Conservation (phyloP, 1,140 invertebrate species). For the Trachelipus rathkii region DNA sequence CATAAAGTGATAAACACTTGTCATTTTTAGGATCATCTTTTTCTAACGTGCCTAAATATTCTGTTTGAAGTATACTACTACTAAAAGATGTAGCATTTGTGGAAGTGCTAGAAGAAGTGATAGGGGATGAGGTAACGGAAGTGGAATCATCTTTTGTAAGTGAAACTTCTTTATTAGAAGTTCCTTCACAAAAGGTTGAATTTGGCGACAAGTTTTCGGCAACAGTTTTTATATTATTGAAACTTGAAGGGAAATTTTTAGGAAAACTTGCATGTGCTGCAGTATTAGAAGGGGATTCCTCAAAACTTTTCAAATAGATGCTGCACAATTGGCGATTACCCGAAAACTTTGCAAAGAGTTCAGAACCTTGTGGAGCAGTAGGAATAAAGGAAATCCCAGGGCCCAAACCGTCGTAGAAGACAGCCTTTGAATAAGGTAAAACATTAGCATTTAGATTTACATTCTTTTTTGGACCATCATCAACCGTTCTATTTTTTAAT, state of each 20-base stretch:
- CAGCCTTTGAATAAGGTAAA: background rate
- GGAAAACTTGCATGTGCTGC: background rate
- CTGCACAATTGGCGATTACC: background rate
- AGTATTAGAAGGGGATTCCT: background rate
- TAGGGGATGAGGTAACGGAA: background rate
- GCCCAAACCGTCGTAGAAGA: background rate
- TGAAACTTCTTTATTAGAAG: background rate
- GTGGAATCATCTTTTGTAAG: background rate
- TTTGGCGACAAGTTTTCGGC: too few species aligned
- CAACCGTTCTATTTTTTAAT: background rate
- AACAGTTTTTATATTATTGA: too few species aligned
- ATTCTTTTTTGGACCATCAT: background rate
- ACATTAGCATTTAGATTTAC: background rate
- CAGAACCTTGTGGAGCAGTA: background rate
- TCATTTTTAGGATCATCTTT: background rate
- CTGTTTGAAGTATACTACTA: background rate
- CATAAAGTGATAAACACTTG: constrained; percentile 28
- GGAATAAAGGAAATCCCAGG: background rate
- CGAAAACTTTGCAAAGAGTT: background rate
- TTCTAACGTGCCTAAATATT: background rate
- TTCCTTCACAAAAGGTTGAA: background rate
- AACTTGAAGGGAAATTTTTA: too few species aligned
- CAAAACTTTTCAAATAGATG: background rate
- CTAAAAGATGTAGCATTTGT: background rate
- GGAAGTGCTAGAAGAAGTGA: background rate